Conservation (phyloP, 2,888 invertebrate species). For the Napeogenes inachia region DNA sequence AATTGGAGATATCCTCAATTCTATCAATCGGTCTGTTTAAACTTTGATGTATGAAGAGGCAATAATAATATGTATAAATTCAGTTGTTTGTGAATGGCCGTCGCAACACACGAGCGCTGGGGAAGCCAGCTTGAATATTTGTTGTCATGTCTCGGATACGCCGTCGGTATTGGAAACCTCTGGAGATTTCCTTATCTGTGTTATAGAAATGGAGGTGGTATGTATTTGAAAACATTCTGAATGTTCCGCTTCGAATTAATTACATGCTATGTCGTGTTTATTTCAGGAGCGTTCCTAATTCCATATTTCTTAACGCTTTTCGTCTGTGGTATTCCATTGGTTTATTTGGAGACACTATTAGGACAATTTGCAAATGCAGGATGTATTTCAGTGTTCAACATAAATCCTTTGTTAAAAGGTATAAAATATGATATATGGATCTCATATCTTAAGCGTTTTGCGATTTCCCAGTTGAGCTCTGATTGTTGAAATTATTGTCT, state of each 20-base stretch:
- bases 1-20: conserved; percentile 54
- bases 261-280: conserved; percentile 1
- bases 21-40: conserved; percentile 26
- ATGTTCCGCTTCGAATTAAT: background rate
- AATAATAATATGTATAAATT: conserved; percentile 25
- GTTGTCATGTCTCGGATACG: conserved; percentile 88
- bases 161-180: conserved; percentile 90
- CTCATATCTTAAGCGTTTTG: background rate
- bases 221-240: conserved; percentile 35
- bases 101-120: conserved; percentile 80
- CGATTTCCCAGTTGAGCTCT: background rate
- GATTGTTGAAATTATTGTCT: background rate
- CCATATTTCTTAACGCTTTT: conserved; percentile 90
- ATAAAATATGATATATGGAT: conserved; percentile 28
- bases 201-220: conserved; percentile 91
- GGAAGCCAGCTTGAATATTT: conserved; percentile 86
- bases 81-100: conserved; percentile 48
- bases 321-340: conserved; percentile 90
- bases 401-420: conserved; percentile 93
- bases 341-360: conserved; percentile 90
- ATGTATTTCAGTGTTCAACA: conserved; percentile 87
- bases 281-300: conserved; percentile 89
- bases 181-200: conserved; percentile 93
- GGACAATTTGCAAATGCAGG: conserved; percentile 92
- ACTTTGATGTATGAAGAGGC: conserved; percentile 33